Evolutionary conservation across 2,113 vertebrate species (phyloP), one percentile per base, ranked within the genome.

Genomic region (human (Homo sapiens)): DNA sequence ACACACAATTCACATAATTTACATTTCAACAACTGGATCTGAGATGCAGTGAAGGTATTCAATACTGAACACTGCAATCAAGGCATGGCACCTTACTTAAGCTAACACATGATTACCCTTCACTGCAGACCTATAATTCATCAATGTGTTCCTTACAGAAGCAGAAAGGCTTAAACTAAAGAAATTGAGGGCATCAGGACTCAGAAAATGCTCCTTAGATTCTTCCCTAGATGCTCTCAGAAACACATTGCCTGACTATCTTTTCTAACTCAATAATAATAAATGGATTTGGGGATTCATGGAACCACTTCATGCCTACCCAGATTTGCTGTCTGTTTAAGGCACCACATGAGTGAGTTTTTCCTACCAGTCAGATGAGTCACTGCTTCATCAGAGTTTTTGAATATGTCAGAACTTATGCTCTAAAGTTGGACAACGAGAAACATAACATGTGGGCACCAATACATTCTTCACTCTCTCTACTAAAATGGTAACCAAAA

Each of bases 51-150:
- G 83, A 90, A 94, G 88, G 9, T 70, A 92, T 94, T 97, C 80
- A 95, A 8, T 86, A 81, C 40, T 78, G 45, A 97, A 82, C 89
- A 79, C 6, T 89, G 83, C 88, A 97, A 97, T 97, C 95, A 97
- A 95, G 64, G 40, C 22, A 92, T 92, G 87, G 6, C 83, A 92
- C 48, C 92, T 97, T 90, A 93, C 83, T 81, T 95, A 93, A 80
- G 57, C 64, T 95, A 97, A 94, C 84, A 95, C 97, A 98, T 97
- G 92, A 97, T 89, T 92, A 96, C 40, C 68, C 88, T 98, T 97
- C 84, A 85, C 66, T 30, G 5, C 25, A 98, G 93, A 97, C 91
- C 88, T 97, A 68, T 97, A 96, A 97, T 98, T 87, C 89, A 97
- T 92, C 92, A 97, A 96, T 97, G 96, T 97, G 64, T 38, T 97